Evolutionary conservation across 2,797 vertebrate species (phyloP).

Genomic region (Naso thynnoides): DNA sequence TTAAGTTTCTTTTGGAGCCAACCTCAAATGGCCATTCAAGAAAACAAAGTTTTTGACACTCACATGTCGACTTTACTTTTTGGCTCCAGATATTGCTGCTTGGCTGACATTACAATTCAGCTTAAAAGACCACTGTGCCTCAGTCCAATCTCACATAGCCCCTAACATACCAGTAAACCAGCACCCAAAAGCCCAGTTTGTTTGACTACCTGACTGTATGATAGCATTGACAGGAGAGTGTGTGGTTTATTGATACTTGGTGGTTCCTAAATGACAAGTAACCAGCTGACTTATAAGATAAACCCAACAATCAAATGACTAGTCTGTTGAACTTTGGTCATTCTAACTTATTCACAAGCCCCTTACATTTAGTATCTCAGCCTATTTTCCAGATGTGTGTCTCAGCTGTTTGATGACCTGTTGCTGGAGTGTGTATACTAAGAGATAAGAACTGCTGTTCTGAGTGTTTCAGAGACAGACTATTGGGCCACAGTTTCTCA

Average conservation of each 20-base stretch:
- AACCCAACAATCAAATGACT: background rate
- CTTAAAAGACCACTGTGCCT: background rate
- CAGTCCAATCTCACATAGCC: background rate
- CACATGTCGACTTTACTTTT: too few relatives aligned
- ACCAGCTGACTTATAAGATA: slow-evolving; percentile 17
- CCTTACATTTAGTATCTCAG: background rate
- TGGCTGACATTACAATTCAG: too few relatives aligned
- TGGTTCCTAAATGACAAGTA: background rate
- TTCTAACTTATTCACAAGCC: slow-evolving; percentile 1
- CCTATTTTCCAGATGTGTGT: slow-evolving; percentile 3
- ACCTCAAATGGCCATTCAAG: too few relatives aligned
- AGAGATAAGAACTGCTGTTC: slow-evolving; percentile 34
- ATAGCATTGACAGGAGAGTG: background rate
- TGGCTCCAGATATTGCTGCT: too few relatives aligned
- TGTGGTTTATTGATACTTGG: slow-evolving; percentile 8
- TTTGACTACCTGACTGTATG: background rate
- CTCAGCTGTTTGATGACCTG: slow-evolving; percentile 41
- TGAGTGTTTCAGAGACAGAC: slow-evolving; percentile 57
- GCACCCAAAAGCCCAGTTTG: too few relatives aligned
- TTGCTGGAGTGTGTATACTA: slow-evolving; percentile 21
- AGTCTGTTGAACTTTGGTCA: slow-evolving; percentile 34
- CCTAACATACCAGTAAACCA: too few relatives aligned
- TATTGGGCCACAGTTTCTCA: slow-evolving; percentile 41
- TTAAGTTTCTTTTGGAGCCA: too few relatives aligned
- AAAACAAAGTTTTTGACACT: too few relatives aligned